Evolutionary conservation across 2,797 vertebrate species (phyloP), one percentile per base, ranked within the genome.

Genomic region (Arremon aurantiirostris): DNA sequence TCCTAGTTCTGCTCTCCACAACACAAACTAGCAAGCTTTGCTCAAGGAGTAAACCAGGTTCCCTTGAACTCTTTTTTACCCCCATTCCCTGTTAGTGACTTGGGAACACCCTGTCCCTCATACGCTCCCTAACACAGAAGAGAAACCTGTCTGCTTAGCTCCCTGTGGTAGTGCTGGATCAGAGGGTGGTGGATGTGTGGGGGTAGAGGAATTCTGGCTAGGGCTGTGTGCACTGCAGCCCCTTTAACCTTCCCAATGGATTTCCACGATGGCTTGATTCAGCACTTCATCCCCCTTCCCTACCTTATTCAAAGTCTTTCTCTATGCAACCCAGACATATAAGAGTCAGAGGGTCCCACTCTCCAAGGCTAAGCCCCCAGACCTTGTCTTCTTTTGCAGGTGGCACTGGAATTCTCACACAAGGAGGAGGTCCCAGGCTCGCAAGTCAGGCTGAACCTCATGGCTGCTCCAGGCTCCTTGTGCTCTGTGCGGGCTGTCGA

Each of bases 401-500:
- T 99, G 30, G 95, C 96, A 15, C 82, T 99, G 87, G 95, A 94
- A 72, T 99, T 99, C 94, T 97, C 98, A 5, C 96, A 95, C 3
- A 52, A 94, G 24, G 97, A 98, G 81, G 90, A 97, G 84, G 97
- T 98, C 56, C 98, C 98, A 0, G 98, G 98, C 9, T 96, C 96
- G 6, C 75, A 96, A 71, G 97, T 98, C 30, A 95, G 60, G 4
- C 94, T 99, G 42, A 83, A 93, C 11, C 82, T 99, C 21, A 93
- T 93, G 93, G 98, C 98, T 56, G 93, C 97, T 6, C 98, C 98
- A 2, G 97, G 98, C 12, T 99, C 99, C 14, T 19, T 99, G 86
- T 99, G 99, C 93, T 98, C 98, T 0, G 63, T 99, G 42, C 86
- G 96, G 60, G 98, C 98, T 22, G 98, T 99, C 32, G 99, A 99